A percentile compares a stretch with the other conserved stretches of the same genome.
These are phyloP conservation scores for Scaptodrosophila latifasciaeformis DNA, from an alignment of 2,888 invertebrate genomes.

Conservation along the genomic window DNA sequence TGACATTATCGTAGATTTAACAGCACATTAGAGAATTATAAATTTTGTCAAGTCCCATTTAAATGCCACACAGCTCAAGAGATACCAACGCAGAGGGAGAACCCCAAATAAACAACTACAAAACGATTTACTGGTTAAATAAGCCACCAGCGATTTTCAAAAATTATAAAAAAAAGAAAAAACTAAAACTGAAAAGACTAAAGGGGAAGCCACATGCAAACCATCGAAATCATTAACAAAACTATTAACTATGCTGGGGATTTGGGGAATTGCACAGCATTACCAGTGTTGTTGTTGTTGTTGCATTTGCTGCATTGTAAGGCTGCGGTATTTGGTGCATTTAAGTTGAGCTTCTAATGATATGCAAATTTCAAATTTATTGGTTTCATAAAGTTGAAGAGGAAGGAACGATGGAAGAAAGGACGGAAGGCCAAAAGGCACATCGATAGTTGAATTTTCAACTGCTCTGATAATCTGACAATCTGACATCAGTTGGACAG, in stretches of 20 bases:
- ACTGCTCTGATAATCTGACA: neutral
- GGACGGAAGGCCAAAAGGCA: neutral
- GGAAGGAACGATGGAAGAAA: neutral
- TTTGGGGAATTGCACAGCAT: constrained; percentile 11
- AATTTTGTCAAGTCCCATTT: constrained; percentile 18
- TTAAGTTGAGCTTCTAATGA: constrained; percentile 18
- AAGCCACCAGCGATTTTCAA: constrained; percentile 31
- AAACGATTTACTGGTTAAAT: constrained; percentile 6
- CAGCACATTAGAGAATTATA: constrained; percentile 36
- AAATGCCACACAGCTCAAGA: no score
- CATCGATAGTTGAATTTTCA: neutral
- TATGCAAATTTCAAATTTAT: constrained; percentile 11
- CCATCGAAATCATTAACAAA: constrained; percentile 48
- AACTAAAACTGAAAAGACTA: no score
- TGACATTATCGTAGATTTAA: constrained; percentile 42
- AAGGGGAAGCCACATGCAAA: no score
- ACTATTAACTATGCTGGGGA: constrained; percentile 37
- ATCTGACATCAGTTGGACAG: neutral
- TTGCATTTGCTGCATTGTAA: neutral
- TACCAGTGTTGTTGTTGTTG: neutral
- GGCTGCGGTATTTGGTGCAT: constrained; percentile 24
- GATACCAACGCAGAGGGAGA: no score
- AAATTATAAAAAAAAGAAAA: no score
- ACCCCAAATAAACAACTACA: constrained; percentile 2
- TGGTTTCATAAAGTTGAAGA: neutral